A percentile compares a stretch with the other conserved stretches of the same genome.
phyloP scores from a whole-genome alignment of 2,888 invertebrate genomes.

The Melieria omissa region DNA sequence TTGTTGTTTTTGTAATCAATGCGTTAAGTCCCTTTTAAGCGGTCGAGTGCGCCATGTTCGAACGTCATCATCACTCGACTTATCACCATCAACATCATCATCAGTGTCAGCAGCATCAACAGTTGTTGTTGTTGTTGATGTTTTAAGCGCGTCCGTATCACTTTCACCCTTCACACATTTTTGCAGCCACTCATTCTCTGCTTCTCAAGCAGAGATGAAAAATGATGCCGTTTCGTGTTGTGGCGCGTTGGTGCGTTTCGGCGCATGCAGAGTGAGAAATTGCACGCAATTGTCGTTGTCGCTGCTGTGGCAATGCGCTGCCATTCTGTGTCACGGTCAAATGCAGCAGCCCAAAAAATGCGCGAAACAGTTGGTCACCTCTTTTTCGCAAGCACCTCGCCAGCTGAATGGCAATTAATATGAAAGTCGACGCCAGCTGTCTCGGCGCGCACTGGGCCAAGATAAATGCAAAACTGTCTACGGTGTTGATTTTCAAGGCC shows the following conservation, averaged over 20 bases:
- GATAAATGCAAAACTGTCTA: too few relatives aligned
- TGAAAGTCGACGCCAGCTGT: too few relatives aligned
- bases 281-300: not conserved
- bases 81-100: slow-evolving; percentile 11
- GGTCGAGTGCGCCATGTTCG: not conserved
- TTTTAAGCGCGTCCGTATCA: slow-evolving; percentile 15
- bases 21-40: not conserved
- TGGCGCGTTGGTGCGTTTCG: slow-evolving; percentile 6
- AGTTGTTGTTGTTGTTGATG: too few relatives aligned
- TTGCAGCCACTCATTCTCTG: slow-evolving; percentile 1
- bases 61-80: not conserved
- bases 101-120: not conserved
- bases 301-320: not conserved
- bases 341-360: not conserved
- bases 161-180: slow-evolving; percentile 34
- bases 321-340: slow-evolving; percentile 23
- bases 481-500: too few relatives aligned
- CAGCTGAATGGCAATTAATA: too few relatives aligned
- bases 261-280: slow-evolving; percentile 14
- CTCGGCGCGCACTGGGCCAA: too few relatives aligned
- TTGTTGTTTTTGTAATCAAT: not conserved
- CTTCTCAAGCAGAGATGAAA: slow-evolving; percentile 21
- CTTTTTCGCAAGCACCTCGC: too few relatives aligned
- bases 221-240: slow-evolving; percentile 5
- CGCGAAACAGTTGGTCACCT: slow-evolving; percentile 8